These are phyloP conservation scores for Lymantria monacha DNA, from an alignment of 2,888 invertebrate genomes.

Conservation along the genomic window DNA sequence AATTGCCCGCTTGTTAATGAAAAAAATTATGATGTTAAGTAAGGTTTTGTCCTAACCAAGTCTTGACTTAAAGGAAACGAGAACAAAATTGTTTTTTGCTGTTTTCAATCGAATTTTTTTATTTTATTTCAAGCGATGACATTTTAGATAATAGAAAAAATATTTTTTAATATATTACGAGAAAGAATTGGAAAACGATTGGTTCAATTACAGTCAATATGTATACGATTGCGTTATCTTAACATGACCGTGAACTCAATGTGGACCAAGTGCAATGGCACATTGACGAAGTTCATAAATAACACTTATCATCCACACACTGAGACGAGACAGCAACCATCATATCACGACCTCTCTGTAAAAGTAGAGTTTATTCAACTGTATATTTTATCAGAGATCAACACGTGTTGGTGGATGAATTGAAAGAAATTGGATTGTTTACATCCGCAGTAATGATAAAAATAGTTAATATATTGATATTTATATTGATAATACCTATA, in stretches of 20 bases:
- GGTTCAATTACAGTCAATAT: constrained; percentile 34
- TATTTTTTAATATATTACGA: not conserved
- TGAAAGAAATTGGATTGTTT: constrained; percentile 50
- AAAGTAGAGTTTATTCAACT: constrained; percentile 22
- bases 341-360: constrained; percentile 46
- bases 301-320: constrained; percentile 64
- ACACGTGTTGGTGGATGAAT: constrained; percentile 34
- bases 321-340: constrained; percentile 57
- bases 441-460: constrained; percentile 40
- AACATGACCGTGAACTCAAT: constrained; percentile 71
- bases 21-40: no score
- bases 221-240: constrained; percentile 38
- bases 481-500: no score
- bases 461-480: constrained; percentile 11
- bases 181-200: not conserved
- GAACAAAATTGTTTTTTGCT: no score
- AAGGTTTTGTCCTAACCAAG: no score
- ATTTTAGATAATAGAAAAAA: no score
- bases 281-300: constrained; percentile 69
- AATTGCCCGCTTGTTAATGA: no score
- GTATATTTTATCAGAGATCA: constrained; percentile 27
- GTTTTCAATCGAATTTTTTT: no score
- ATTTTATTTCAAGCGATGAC: no score
- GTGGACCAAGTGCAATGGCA: constrained; percentile 72
- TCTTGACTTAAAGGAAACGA: no score